phyloP scores from a whole-genome alignment of 1,140 invertebrate genomes.

The Leptopilina boulardi region DNA sequence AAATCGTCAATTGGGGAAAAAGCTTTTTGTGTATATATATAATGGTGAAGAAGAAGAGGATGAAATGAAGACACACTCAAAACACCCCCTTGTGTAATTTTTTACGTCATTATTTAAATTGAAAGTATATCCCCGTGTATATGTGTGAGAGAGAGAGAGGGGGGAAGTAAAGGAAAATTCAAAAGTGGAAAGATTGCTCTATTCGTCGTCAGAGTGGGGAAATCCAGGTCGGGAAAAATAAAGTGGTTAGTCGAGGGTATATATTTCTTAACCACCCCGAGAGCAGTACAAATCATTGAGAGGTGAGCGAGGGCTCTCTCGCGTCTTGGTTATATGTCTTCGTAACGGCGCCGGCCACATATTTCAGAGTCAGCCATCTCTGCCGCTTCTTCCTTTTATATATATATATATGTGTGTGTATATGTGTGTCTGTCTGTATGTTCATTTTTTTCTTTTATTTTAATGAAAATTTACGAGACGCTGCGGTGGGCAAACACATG shows the following conservation, averaged over 20 bases:
- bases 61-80: constrained; percentile 15
- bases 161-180: not conserved
- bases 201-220: not conserved
- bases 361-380: constrained; percentile 52
- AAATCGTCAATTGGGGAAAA: too few relatives aligned
- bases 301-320: constrained; percentile 56
- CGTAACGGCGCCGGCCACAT: constrained; percentile 56
- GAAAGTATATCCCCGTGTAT: not conserved
- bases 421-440: constrained; percentile 38
- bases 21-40: too few relatives aligned
- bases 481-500: constrained; percentile 44
- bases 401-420: not conserved
- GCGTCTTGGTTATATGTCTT: constrained; percentile 58
- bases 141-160: too few relatives aligned
- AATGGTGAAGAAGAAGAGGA: too few relatives aligned
- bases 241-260: constrained; percentile 51
- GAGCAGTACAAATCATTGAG: constrained; percentile 56
- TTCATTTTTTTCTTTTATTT: constrained; percentile 45
- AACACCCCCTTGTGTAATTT: constrained; percentile 8
- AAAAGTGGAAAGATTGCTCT: constrained; percentile 22
- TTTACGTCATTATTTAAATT: constrained; percentile 18
- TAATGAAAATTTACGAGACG: constrained; percentile 54
- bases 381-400: constrained; percentile 45
- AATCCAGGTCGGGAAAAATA: constrained; percentile 46
- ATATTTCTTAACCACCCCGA: constrained; percentile 56